Evolutionary conservation across 2,797 vertebrate genomes (phyloP), one percentile per base, ranked within the genome.

Genomic region (Notolabrus celidotus): DNA sequence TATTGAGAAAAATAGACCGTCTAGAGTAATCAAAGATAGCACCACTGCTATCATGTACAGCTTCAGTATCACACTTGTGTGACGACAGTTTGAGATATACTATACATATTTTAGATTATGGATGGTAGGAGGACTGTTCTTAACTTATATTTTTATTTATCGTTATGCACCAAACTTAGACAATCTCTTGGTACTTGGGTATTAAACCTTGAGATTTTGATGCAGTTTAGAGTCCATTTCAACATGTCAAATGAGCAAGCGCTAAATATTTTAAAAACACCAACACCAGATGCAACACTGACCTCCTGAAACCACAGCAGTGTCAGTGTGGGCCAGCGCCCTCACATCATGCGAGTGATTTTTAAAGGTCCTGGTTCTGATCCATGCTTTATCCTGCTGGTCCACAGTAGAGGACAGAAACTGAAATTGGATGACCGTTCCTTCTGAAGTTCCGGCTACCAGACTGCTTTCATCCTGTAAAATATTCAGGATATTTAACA

Each of bases 261-360:
- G n/a, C n/a, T n/a, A n/a, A n/a, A n/a, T n/a, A n/a, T n/a, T n/a
- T n/a, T n/a, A n/a, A n/a, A n/a, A n/a, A n/a, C n/a, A n/a, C n/a
- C n/a, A n/a, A n/a, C 10, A 36, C 27, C 22, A 38, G 10, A 22
- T 38, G 11, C 7, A 8, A 23, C 20, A 89, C 92, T 50, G 79
- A 98, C 98, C 97, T 92, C 97, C 98, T 0, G 97, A 99, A 46
- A 99, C 94, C 55, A 98, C 86, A 0, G 96, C 94, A 0, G 88
- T 95, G 0, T 93, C 89, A 1, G 95, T 96, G 88, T 97, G 96
- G 0, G 82, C 93, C 58, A 99, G 94, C 0, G 95, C 92, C 20
- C 95, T 91, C 64, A 99, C 96, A 0, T 99, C 98, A 0, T 99
- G 98, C 0, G 95, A 95, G 88, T 99, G 97, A 84, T 95, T 92